Base-by-base conservation (phyloP, 2,113 vertebrate species). In the Cyphomyrus plagiostoma region DNA sequence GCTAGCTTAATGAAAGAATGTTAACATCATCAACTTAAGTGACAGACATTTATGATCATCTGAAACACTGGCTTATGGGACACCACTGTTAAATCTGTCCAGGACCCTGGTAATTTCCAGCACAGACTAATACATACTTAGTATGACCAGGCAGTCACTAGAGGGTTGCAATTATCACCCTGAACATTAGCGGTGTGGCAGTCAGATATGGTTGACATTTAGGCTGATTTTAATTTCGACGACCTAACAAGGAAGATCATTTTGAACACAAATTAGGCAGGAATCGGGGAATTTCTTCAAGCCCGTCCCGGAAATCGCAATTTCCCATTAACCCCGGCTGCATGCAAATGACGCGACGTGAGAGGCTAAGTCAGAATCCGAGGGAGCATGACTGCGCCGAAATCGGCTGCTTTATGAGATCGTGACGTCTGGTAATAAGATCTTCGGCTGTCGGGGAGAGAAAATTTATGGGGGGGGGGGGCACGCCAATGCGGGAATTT, bases 391-490 rank as follows among this genome's bases (percentile, higher is more conserved):
- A 89, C 88, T 80, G 80, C 30, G 26, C 30, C 50, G 35, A 83
- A 89, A 89, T 87, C 48, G 66, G 62, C 49, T 52, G 88, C 70
- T 50, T 80, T 89, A 89, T 89, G 26, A 89, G 77, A 89, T 89
- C 88, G 35, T 77, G 66, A 77, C 30, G 88, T 82, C 88, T 56
- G 74, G 88, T 89, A 89, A 89, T 89, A 82, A 80, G 88, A 89
- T 83, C 88, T 83, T 53, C 35, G 26, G 15, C 88, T 52, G 30
- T 82, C 77, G 11, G 74, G 74, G 88, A 89, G 77, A 42, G 77
- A 52, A 89, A 82, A 89, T 53, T 23, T 82, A 80, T 83, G 49
- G 70, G 48, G 50, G 35, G 77, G 88, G 62, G 62, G 62, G 2
- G 30, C 74, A 89, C 49, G 52, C 49, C 58, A 88, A 88, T 88